Conservation (phyloP, 2,797 vertebrate genomes). For the Propithecus deckenii region DNA sequence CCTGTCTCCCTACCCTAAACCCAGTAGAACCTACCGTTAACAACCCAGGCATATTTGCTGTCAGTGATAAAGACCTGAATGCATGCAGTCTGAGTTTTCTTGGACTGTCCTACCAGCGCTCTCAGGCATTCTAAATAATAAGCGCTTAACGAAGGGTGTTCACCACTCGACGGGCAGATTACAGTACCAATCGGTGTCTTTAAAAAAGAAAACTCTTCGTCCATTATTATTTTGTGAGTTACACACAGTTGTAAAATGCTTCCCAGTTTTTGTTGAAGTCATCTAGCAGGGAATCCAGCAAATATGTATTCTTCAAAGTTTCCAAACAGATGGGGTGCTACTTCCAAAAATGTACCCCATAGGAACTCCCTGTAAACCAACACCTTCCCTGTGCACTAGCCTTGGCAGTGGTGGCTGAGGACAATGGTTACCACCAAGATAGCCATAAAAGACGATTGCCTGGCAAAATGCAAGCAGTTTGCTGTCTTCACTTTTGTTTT, state of each 20-base stretch:
- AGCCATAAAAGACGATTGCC: not conserved
- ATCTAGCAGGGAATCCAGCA: conserved; percentile 13
- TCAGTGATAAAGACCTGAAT: not conserved
- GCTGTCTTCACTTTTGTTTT: not conserved
- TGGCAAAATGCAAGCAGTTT: not conserved
- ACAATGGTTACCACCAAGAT: not conserved
- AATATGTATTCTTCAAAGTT: conserved; percentile 49
- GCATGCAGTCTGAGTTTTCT: not conserved
- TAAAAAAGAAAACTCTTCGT: not conserved
- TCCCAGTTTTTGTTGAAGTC: not conserved
- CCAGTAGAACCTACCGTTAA: not conserved
- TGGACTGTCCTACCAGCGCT: not conserved
- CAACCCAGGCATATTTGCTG: not conserved
- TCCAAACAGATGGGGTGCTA: conserved; percentile 31
- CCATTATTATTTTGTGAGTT: not conserved
- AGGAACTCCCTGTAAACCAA: not conserved
- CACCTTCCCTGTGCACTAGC: not conserved
- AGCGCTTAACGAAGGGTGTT: not conserved
- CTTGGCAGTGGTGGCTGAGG: not conserved
- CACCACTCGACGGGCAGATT: not conserved
- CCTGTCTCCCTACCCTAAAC: not conserved
- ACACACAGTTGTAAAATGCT: not conserved
- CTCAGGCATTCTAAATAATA: not conserved
- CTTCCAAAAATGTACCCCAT: not conserved
- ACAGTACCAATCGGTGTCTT: not conserved